Evolutionary conservation across 2,113 vertebrate genomes (phyloP).

Genomic region (Romanogobio albipinnatus): DNA sequence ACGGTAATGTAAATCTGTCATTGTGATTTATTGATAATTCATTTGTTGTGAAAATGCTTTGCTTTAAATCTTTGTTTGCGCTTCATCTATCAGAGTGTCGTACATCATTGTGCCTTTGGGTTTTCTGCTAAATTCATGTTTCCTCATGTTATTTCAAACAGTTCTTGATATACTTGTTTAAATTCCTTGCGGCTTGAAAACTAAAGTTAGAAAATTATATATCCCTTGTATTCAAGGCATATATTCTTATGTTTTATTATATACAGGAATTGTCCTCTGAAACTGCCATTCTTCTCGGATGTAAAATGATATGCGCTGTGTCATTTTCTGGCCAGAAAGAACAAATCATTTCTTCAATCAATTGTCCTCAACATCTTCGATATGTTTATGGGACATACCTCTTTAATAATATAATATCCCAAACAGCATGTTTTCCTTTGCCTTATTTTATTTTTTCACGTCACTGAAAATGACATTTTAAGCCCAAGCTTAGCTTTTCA

Average conservation of each 20-base stretch:
- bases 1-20: slow-evolving; percentile 59
- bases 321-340: slow-evolving; percentile 58
- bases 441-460: slow-evolving; percentile 10
- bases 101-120: slow-evolving; percentile 37
- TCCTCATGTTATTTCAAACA: slow-evolving; percentile 39
- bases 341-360: slow-evolving; percentile 50
- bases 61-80: slow-evolving; percentile 52
- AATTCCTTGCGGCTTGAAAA: slow-evolving; percentile 47
- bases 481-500: slow-evolving; percentile 54
- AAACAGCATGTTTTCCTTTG: slow-evolving; percentile 7
- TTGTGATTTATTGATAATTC: slow-evolving; percentile 55
- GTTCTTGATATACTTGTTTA: slow-evolving; percentile 43
- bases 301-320: slow-evolving; percentile 50
- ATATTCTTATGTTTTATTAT: slow-evolving; percentile 60
- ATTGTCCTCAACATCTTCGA: slow-evolving; percentile 39
- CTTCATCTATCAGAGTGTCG: slow-evolving; percentile 49
- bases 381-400: slow-evolving; percentile 23
- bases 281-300: slow-evolving; percentile 47
- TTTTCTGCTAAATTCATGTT: slow-evolving; percentile 48
- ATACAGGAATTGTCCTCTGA: slow-evolving; percentile 45
- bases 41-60: slow-evolving; percentile 54
- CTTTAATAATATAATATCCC: neutral
- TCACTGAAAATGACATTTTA: slow-evolving; percentile 19
- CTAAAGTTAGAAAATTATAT: slow-evolving; percentile 58
- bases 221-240: slow-evolving; percentile 42